Base-by-base conservation (phyloP, 2,888 invertebrate genomes). In the Trilocha varians region DNA sequence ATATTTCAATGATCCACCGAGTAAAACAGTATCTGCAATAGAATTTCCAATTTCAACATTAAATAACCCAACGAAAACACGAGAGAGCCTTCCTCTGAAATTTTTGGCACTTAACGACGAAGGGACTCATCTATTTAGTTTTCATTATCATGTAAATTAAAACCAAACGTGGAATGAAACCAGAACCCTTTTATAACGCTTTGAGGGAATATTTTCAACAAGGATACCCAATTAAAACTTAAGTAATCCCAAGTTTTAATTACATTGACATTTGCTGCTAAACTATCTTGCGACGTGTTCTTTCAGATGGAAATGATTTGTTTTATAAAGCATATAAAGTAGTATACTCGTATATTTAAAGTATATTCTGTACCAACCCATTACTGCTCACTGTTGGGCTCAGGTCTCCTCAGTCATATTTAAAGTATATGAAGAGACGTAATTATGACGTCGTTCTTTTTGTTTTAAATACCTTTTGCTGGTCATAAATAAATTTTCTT, bases 201-300 rank as follows among this genome's bases (percentile, higher is more conserved):
- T 33, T 18, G 40, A 37, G 33, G 37, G 43, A 25, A 40, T 43
- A 43, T 32, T 47, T 43, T 49, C 49, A 47, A 48, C 43, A 42
- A 41, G 43, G 43, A 41, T 43, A 55, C 53, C 58, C 64, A 64
- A 66, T 66, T 65, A 65, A 66, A 66, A 66, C 66, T 66, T 63
- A 47, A 47, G 56, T 63, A 61, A 66, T 66, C 49, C 55, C 49
- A 66, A 66, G 56, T 66, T 66, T 65, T 64, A 66, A 66, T 66
- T 59, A 64, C 62, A 59, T 57, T 47, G 53, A 61, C 60, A 63
- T 60, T 50, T 62, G 60, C 62, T 58, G 48, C 50, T 44, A 59
- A 63, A 61, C 53, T 49, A 44, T 40, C 15, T 25, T 34, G 25
- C 18, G 16, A 15, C 33, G 32, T 36, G 18, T 36, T 37, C 36